phyloP scores from a whole-genome alignment of 2,113 vertebrate genomes.

The Phalacrocorax aristotelis region DNA sequence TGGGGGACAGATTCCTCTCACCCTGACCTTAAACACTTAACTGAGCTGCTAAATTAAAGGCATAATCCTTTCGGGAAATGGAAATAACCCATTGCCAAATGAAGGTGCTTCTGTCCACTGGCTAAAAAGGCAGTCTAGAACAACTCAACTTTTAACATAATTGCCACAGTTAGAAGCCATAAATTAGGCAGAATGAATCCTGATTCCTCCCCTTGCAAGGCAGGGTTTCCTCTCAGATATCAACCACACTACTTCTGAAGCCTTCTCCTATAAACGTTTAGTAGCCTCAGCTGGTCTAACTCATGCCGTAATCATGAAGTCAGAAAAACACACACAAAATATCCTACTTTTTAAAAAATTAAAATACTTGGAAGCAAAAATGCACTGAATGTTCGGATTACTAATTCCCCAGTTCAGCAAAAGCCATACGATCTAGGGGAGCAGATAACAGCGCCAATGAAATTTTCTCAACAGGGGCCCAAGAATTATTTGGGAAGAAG shows the following conservation, averaged over 20 bases:
- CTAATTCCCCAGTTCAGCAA: not conserved
- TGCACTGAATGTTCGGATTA: not conserved
- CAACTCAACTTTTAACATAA: not conserved
- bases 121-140: not conserved
- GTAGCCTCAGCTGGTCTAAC: not conserved
- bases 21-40: not conserved
- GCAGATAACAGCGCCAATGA: not conserved
- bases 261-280: not conserved
- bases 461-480: not conserved
- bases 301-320: not conserved
- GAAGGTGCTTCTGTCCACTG: not conserved
- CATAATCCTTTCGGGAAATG: not conserved
- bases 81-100: not conserved
- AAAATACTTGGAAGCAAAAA: not conserved
- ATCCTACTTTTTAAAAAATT: not conserved
- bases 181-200: not conserved
- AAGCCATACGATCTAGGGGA: not conserved
- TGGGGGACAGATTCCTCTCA: not conserved
- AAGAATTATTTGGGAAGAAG: not conserved
- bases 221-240: not conserved
- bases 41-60: not conserved
- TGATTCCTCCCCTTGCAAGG: not conserved
- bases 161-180: not conserved
- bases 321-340: not conserved
- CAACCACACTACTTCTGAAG: not conserved